Percentiles rank a stretch among this genome's conserved stretches.
phyloP scores from a whole-genome alignment of 1,140 invertebrate genomes.

The Holcopasites calliopsidis region DNA sequence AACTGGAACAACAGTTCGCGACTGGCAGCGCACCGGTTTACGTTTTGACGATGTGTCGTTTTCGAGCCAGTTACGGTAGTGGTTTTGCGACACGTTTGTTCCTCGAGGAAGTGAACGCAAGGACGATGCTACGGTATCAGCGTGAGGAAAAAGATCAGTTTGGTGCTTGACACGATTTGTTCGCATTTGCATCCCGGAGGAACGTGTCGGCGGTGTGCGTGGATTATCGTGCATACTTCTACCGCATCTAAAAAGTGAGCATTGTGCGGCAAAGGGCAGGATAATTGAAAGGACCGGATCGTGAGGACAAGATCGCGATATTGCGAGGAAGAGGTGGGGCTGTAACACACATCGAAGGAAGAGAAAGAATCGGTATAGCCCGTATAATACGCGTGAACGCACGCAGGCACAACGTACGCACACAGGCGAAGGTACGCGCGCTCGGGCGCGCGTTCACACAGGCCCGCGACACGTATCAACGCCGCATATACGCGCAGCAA shows the following conservation, averaged over 20 bases:
- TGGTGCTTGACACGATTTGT: constrained; percentile 4
- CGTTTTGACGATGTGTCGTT: constrained; percentile 62
- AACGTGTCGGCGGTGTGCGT: constrained; percentile 22
- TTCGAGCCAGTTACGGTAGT: constrained; percentile 64
- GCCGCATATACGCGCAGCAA: constrained; percentile 2
- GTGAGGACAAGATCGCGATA: no score
- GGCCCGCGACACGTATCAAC: neutral
- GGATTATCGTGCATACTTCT: constrained; percentile 17
- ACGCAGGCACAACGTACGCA: constrained; percentile 20
- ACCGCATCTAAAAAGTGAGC: constrained; percentile 42
- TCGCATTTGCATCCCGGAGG: constrained; percentile 7
- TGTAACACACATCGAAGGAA: constrained; percentile 15
- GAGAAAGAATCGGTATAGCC: constrained; percentile 6
- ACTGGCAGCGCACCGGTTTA: constrained; percentile 70
- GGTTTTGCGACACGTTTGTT: constrained; percentile 35
- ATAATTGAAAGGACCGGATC: no score
- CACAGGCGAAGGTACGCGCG: constrained; percentile 3
- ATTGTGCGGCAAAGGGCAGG: constrained; percentile 12
- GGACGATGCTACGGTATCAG: neutral
- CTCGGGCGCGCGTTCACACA: constrained; percentile 22
- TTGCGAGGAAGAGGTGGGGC: constrained; percentile 1
- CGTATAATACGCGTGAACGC: neutral
- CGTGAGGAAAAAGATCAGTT: neutral
- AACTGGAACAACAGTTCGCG: constrained; percentile 74
- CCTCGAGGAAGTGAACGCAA: constrained; percentile 11